Base-by-base conservation (phyloP, 1,140 invertebrate genomes). In the Bombus pyrosoma region DNA sequence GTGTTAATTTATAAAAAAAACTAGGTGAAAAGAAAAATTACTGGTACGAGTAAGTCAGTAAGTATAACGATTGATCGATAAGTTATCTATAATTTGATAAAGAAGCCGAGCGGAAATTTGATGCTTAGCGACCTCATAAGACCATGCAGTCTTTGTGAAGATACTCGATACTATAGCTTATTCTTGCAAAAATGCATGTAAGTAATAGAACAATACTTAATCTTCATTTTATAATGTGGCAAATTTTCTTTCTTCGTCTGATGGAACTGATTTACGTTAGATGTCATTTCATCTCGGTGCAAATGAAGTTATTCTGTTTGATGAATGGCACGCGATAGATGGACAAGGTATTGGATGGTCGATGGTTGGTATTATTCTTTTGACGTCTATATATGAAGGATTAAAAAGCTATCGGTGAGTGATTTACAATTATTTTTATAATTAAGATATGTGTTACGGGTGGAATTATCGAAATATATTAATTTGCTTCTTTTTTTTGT, bases 391-490 rank as follows among this genome's bases (percentile, higher is more conserved):
- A 41, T 94, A 94, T 59, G 94, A 95, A 87, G 93, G 89, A 0
- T n/a, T 95, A 1, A 95, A 95, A 89, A 94, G 92, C 91, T 95
- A 93, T 76, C 90, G 94, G 94, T 95, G 81, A 92, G 86, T 80
- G 59, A 76, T 5, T 32, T 66, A 13, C 6, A 22, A 22, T 22
- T 47, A 47, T 47, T 53, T 22, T 53, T 22, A 53, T 22, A 5
- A 22, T 22, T 22, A 53, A 53, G 18, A 22, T 8, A 53, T 28
- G 2, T 12, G 57, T 37, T 66, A 18, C 25, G n/a, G 1, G 6
- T 8, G 0, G 8, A 59, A 43, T 75, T 18, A 3, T 59, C 13
- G 5, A 28, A 64, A 3, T 81, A 22, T 47, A 71, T 22, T 57
- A 25, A 75, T 74, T 15, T 37, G 6, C 32, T 83, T 32, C 37